Base-by-base conservation (phyloP, 2,888 invertebrate genomes). In the Patella caerulea region DNA sequence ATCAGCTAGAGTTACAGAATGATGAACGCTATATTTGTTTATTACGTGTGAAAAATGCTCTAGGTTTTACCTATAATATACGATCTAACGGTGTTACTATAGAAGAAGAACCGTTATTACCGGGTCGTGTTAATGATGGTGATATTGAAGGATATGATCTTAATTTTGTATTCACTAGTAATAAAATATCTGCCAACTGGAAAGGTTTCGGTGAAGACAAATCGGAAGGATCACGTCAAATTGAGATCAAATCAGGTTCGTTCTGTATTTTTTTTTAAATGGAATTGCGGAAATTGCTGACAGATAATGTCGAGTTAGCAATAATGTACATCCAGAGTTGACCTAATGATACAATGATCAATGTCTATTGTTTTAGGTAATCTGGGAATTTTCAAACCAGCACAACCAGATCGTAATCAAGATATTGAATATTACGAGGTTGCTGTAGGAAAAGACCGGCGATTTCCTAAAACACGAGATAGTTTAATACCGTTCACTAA, bases 61-160 rank as follows among this genome's bases (percentile, higher is more conserved):
- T 1, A 29, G 83, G 82, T 7, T 85, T 81, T 77, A 78, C 79
- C 11, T 86, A 86, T 72, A 83, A 82, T 1, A 72, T 85, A 54
- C 78, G 86, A 7, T 87, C 88, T 0, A 78, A 87, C 74, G 88
- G 88, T 5, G 82, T 88, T 12, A 85, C 86, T 2, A 79, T 88
- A 17, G 78, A 82, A 53, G 81, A 85, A 11, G 84, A 86, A 71
- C 84, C 88, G n/a, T 79, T 88, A n/a, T 70, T 86, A 15, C 88
- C 88, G 1, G 88, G 88, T 9, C 72, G 81, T 54, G 29, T 29
- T 29, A 29, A 29, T 29, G 29, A 29, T 29, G 29, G 29, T 29
- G 29, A 29, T 29, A 29, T 29, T 29, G 29, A 29, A 3, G 29
- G 29, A 29, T 29, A 29, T 29, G 86, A 86, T 74, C 79, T 87